A percentile compares a stretch with the other conserved stretches of the same genome.
Evolutionary conservation across 2,113 vertebrate species (phyloP).

Genomic region (Cyanistes caeruleus): DNA sequence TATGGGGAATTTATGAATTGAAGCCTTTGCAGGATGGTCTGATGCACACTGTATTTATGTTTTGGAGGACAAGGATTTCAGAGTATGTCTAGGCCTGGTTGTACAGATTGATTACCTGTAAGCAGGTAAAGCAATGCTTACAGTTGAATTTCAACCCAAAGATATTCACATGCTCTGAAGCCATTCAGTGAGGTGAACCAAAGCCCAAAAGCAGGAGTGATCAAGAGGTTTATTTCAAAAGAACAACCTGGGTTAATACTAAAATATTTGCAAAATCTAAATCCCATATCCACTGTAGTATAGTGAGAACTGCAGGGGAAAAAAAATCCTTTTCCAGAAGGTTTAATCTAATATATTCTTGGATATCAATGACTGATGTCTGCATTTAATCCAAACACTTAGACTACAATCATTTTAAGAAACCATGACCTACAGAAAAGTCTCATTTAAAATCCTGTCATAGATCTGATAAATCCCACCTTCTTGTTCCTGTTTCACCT

Average conservation of each 20-base stretch:
- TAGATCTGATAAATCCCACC: neutral
- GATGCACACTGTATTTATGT: neutral
- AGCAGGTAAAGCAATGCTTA: neutral
- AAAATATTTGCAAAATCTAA: neutral
- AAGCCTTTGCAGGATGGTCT: neutral
- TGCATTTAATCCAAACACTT: neutral
- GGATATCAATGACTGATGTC: neutral
- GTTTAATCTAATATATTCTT: neutral
- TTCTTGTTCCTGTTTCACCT: neutral
- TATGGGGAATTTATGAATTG: neutral
- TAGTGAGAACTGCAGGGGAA: neutral
- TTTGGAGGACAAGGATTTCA: neutral
- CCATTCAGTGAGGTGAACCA: neutral
- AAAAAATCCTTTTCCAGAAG: neutral
- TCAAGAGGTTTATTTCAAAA: neutral
- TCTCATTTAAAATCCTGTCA: neutral
- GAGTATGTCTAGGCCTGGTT: neutral
- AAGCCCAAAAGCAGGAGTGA: neutral
- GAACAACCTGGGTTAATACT: neutral
- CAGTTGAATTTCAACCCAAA: neutral
- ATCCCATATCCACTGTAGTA: neutral
- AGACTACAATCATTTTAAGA: neutral
- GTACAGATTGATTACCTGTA: neutral
- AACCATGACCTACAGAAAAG: neutral
- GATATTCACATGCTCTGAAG: neutral